Base-by-base conservation (phyloP, 2,888 invertebrate genomes). In the Phanerotoma sp. region DNA sequence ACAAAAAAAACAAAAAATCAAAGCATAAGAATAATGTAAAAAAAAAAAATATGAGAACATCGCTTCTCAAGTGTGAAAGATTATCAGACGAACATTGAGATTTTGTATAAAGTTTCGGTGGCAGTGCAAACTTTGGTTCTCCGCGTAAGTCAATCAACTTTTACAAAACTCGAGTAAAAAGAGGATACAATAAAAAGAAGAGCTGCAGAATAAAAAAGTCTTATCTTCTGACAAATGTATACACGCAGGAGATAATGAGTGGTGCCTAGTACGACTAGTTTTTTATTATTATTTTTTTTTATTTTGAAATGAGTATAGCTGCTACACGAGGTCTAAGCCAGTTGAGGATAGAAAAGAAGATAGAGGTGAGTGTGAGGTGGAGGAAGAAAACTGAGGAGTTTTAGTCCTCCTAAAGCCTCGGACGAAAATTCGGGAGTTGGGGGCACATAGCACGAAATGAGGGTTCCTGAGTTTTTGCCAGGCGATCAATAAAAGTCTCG, bases 391-490 rank as follows among this genome's bases (percentile, higher is more conserved):
- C 38, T 49, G 32, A 20, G n/a, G n/a, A n/a, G n/a, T n/a, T n/a
- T 28, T 54, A 52, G 57, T 52, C 55, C 54, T 53, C 44, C 50
- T 54, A 33, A 56, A 54, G 57, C 53, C 52, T 56, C 51, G 56
- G 52, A 53, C 57, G 56, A 60, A 63, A 63, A 61, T 63, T 63
- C 56, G 64, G 62, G 66, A 66, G 75, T 69, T 63, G 71, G 74
- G 74, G 75, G 75, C 66, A 75, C 74, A 73, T 71, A 73, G 75
- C 72, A 75, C 74, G 72, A 76, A 76, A 77, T 77, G 77, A 76
- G 76, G 77, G 77, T 76, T 76, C 72, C 73, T 72, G 74, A 76
- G 75, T 77, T 77, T 77, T 77, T 77, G 76, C 77, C 73, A 72
- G 72, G 67, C 77, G 77, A 76, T 76, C 77, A 77, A 77, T 76